Evolutionary conservation across 2,797 vertebrate genomes (phyloP).

Genomic region (Sardinella longiceps): DNA sequence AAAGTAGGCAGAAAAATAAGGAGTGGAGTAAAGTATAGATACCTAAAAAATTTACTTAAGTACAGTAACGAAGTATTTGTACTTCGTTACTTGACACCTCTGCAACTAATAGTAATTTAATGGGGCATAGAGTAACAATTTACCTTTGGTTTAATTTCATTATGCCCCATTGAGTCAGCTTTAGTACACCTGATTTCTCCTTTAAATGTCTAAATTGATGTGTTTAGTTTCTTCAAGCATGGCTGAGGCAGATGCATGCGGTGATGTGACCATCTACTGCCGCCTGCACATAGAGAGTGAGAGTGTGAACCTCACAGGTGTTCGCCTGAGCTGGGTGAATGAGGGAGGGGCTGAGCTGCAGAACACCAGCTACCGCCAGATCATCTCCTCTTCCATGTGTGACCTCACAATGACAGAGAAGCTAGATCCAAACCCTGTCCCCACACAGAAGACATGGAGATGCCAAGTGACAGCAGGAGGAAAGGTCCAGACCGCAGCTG

Average conservation of each 20-base stretch:
- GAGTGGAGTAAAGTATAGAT: too few relatives aligned
- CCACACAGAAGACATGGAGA: not conserved
- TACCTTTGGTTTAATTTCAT: too few relatives aligned
- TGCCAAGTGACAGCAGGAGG: not conserved
- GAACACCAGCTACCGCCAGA: not conserved
- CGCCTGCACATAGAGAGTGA: not conserved
- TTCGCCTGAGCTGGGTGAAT: not conserved
- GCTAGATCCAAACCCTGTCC: not conserved
- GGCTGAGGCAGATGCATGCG: not conserved
- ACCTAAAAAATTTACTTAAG: too few relatives aligned
- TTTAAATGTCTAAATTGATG: too few relatives aligned
- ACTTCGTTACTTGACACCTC: too few relatives aligned
- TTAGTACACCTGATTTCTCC: too few relatives aligned
- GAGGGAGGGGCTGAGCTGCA: not conserved
- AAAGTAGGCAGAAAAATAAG: too few relatives aligned
- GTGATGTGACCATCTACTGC: not conserved
- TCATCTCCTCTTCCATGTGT: not conserved
- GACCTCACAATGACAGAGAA: not conserved
- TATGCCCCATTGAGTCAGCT: too few relatives aligned
- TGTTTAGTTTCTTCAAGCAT: not conserved
- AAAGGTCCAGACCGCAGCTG: not conserved
- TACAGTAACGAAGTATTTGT: too few relatives aligned
- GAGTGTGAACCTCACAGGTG: not conserved
- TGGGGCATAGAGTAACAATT: too few relatives aligned
- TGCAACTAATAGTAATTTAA: too few relatives aligned